phyloP scores from a whole-genome alignment of 2,113 vertebrate genomes.

The Acanthochromis polyacanthus region DNA sequence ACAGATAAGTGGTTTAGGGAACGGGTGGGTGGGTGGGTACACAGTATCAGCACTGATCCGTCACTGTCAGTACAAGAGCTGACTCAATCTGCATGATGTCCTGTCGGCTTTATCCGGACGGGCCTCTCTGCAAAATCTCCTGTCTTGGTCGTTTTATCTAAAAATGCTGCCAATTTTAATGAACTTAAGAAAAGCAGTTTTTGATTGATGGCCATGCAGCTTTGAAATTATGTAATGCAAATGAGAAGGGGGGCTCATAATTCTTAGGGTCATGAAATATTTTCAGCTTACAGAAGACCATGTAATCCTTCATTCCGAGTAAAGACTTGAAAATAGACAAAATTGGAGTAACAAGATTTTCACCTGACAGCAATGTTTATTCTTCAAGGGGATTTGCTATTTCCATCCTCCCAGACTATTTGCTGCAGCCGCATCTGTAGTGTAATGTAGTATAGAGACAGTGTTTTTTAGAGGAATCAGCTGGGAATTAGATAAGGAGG shows the following conservation, averaged over 20 bases:
- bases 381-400: constrained; percentile 66
- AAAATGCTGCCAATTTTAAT: constrained; percentile 7
- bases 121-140: constrained; percentile 16
- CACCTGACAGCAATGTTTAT: constrained; percentile 66
- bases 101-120: not conserved
- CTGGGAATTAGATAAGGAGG: constrained; percentile 62
- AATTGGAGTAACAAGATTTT: constrained; percentile 58
- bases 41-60: constrained; percentile 32
- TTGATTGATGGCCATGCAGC: constrained; percentile 33
- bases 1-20: constrained; percentile 56
- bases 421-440: constrained; percentile 39
- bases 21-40: not conserved
- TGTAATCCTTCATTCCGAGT: constrained; percentile 37
- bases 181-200: constrained; percentile 8
- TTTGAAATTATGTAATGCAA: constrained; percentile 42
- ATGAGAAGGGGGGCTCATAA: constrained; percentile 33
- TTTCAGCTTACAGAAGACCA: constrained; percentile 15
- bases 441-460: constrained; percentile 32
- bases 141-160: constrained; percentile 4
- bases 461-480: constrained; percentile 55
- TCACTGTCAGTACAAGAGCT: constrained; percentile 55
- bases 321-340: constrained; percentile 45
- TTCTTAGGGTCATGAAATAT: constrained; percentile 23
- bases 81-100: constrained; percentile 38
- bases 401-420: constrained; percentile 57